phyloP scores from a whole-genome alignment of 1,140 invertebrate genomes.

The Rhagoletis pomonella region DNA sequence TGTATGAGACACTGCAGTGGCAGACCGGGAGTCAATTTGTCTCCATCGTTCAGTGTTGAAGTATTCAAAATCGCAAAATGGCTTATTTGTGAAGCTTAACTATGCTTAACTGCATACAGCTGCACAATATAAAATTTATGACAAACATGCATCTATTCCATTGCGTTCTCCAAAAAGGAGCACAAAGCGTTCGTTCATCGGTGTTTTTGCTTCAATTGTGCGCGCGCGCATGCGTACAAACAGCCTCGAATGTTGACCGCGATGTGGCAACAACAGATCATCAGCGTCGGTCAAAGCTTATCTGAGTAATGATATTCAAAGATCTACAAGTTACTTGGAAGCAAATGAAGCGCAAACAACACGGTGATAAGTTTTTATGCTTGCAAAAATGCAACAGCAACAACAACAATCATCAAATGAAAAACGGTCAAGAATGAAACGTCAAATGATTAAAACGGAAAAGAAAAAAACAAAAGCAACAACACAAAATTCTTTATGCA shows the following conservation, averaged over 20 bases:
- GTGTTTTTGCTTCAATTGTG: background rate
- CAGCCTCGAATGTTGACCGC: background rate
- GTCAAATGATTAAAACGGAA: slow-evolving; percentile 3
- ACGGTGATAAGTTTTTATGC: slow-evolving; percentile 50
- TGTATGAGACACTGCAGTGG: no score
- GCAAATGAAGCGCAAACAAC: slow-evolving; percentile 47
- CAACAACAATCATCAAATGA: background rate
- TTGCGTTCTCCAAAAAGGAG: background rate
- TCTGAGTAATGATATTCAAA: slow-evolving; percentile 53
- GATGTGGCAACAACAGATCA: slow-evolving; percentile 2
- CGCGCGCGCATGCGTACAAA: background rate
- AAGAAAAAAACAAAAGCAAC: background rate
- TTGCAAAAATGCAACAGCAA: background rate
- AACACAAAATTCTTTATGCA: background rate
- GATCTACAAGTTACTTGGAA: slow-evolving; percentile 54
- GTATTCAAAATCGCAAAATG: no score
- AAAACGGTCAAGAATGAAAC: background rate
- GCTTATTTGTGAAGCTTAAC: no score
- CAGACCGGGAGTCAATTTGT: background rate
- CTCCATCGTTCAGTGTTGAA: background rate
- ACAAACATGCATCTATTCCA: background rate
- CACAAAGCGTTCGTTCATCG: background rate
- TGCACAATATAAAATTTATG: background rate
- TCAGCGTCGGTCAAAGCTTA: slow-evolving; percentile 34
- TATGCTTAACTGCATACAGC: no score